Evolutionary conservation across 2,797 vertebrate genomes (phyloP).

Genomic region (Distichodus sexfasciatus): DNA sequence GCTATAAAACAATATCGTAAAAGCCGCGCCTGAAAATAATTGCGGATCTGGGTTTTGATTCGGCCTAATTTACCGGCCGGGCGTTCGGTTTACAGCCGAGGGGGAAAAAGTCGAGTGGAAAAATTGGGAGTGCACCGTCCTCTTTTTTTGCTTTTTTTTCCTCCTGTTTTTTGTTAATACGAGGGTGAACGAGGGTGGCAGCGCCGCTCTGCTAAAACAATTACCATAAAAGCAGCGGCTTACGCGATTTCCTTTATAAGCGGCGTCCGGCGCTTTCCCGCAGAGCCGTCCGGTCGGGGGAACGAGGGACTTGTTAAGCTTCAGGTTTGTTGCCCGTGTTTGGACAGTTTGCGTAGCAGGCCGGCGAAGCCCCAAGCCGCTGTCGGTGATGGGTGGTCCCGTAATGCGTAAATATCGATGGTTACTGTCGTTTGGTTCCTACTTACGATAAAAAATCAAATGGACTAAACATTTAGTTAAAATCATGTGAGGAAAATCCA

Average conservation of each 20-base stretch:
- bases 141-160: slow-evolving; percentile 27
- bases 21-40: slow-evolving; percentile 40
- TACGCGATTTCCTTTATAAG: slow-evolving; percentile 20
- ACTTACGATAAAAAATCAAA: no score
- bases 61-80: no score
- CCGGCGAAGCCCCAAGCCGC: no score
- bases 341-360: no score
- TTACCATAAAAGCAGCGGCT: slow-evolving; percentile 38
- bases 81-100: neutral
- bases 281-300: slow-evolving; percentile 4
- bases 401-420: no score
- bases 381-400: no score
- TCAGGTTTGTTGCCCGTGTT: no score
- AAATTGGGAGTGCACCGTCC: slow-evolving; percentile 23
- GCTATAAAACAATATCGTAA: slow-evolving; percentile 50
- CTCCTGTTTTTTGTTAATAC: no score
- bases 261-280: neutral
- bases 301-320: slow-evolving; percentile 6
- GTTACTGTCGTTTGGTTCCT: no score
- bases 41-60: slow-evolving; percentile 54
- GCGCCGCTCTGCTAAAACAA: slow-evolving; percentile 38
- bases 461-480: no score
- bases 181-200: slow-evolving; percentile 25
- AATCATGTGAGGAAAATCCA: no score
- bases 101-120: neutral